A percentile compares a stretch with the other conserved stretches of the same genome.
phyloP scores from a whole-genome alignment of 2,888 invertebrate genomes.

The Drosophila helvetica region DNA sequence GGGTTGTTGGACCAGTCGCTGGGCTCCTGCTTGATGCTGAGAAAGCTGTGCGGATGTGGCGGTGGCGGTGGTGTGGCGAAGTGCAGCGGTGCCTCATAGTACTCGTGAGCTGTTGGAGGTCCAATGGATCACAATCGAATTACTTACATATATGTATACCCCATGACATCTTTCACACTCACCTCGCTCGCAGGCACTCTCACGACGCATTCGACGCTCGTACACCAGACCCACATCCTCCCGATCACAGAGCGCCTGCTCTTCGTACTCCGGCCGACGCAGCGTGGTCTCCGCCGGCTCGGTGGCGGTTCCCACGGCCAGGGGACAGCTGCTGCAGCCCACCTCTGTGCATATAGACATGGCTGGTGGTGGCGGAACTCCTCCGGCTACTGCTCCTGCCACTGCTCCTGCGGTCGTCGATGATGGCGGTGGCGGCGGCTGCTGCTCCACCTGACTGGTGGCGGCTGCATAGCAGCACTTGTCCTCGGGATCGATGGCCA shows the following conservation, averaged over 20 bases:
- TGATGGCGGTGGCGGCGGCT: constrained; percentile 36
- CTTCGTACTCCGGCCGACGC: constrained; percentile 66
- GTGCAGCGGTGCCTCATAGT: constrained; percentile 60
- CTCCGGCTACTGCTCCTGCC: constrained; percentile 3
- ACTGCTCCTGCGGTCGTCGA: constrained; percentile 24
- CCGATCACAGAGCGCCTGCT: constrained; percentile 59
- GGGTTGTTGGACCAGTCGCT: constrained; percentile 86
- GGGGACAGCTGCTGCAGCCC: constrained; percentile 72
- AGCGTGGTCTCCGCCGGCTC: constrained; percentile 56
- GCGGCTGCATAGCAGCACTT: constrained; percentile 73
- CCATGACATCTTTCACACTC: background rate
- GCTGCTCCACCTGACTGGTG: constrained; percentile 64
- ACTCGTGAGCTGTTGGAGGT: constrained; percentile 56
- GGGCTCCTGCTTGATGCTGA: constrained; percentile 87
- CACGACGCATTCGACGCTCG: constrained; percentile 63
- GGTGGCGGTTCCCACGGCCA: constrained; percentile 56
- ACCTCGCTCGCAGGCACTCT: constrained; percentile 65
- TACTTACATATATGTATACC: background rate
- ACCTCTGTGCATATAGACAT: constrained; percentile 75
- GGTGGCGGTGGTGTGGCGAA: constrained; percentile 59
- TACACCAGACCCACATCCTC: constrained; percentile 68
- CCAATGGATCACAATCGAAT: background rate
- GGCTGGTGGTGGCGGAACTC: constrained; percentile 48
- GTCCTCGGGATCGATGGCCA: constrained; percentile 83
- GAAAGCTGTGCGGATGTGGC: constrained; percentile 69